Evolutionary conservation across 2,113 vertebrate species (phyloP).

Genomic region (Podilymbus podiceps): DNA sequence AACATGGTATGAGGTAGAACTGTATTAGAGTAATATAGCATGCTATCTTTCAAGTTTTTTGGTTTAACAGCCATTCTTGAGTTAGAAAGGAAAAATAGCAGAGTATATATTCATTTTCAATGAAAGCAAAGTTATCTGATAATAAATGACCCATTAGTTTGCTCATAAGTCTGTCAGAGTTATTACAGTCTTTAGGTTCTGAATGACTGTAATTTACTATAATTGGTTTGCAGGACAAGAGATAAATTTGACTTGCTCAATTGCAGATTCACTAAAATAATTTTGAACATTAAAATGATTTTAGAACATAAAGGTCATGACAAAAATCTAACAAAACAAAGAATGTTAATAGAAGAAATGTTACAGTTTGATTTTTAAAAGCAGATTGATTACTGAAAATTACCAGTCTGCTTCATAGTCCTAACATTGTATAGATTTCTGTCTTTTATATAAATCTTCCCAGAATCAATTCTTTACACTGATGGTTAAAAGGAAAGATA

Average conservation of each 20-base stretch:
- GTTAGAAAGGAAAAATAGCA: background rate
- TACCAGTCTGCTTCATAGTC: background rate
- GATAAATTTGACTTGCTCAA: constrained; percentile 56
- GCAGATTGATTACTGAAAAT: constrained; percentile 7
- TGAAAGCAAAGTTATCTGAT: constrained; percentile 53
- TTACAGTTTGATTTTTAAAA: background rate
- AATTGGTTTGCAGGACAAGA: constrained; percentile 62
- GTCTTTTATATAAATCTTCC: background rate
- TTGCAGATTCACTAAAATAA: constrained; percentile 47
- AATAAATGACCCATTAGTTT: constrained; percentile 60
- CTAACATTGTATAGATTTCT: background rate
- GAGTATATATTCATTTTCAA: constrained; percentile 1
- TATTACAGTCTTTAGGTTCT: constrained; percentile 52
- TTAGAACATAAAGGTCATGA: background rate
- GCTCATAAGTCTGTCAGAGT: constrained; percentile 48
- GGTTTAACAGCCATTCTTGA: background rate
- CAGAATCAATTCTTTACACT: background rate
- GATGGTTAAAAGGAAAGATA: background rate
- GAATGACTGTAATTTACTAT: constrained; percentile 61
- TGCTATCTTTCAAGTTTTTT: background rate
- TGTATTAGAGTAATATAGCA: background rate
- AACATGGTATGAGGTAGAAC: background rate
- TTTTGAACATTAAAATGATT: constrained; percentile 3
- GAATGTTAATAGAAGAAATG: background rate
- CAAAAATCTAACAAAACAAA: constrained; percentile 20